Evolutionary conservation across 2,797 vertebrate species (phyloP), one percentile per base, ranked within the genome.

Genomic region (Phalanger gymnotis): DNA sequence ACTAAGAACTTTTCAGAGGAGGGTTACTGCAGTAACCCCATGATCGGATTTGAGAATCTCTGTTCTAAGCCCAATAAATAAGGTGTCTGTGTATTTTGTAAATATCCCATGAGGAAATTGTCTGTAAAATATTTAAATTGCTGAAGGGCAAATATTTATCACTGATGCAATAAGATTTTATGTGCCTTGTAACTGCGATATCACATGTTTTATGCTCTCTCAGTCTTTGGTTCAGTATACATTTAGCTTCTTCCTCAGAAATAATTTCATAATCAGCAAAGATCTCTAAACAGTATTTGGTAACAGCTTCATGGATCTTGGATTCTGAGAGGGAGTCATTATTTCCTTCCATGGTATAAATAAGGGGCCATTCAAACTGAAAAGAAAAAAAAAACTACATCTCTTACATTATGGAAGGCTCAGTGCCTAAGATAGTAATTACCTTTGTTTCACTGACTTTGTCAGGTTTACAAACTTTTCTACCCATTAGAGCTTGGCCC

Each of bases 151-250:
- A 96, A 97, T 98, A 98, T 98, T 98, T 98, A 98, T 97, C 97
- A 98, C 94, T 95, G 93, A 97, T 97, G 30, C 95, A 98, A 95
- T 98, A 98, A 98, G 95, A 97, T 97, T 98, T 98, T 98, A 98
- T 98, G 97, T 97, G 96, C 93, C 96, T 95, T 98, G 95, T 98
- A 98, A 98, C 96, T 98, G 95, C 53, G 98, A 87, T 97, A 95
- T 97, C 97, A 96, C 95, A 96, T 98, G 94, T 96, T 98, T 98
- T 98, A 98, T 98, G 94, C 57, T 97, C 95, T 91, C 96, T 98
- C 96, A 93, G n/a, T 97, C 96, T 98, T 98, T 96, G 57, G 55
- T 97, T 57, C 53, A 94, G 91, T 98, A 96, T 95, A 94, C 81
- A 97, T 97, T 92, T 53, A 96, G 73, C 92, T 96, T 97, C 93